Conservation (phyloP, 2,888 invertebrate species). For the Netelia virgata region DNA sequence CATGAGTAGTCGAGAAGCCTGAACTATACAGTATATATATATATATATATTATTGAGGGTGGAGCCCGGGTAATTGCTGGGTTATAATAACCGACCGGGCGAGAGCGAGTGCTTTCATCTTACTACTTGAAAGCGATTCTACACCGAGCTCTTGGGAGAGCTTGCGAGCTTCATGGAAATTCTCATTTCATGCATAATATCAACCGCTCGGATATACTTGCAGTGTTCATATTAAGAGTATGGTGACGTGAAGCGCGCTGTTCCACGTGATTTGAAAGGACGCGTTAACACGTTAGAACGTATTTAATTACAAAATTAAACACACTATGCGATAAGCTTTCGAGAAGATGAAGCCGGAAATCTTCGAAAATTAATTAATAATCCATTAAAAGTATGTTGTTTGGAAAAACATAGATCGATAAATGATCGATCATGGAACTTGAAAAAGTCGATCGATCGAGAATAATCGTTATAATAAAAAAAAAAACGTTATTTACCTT, state of each 20-base stretch:
- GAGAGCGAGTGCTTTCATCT: slow-evolving; percentile 47
- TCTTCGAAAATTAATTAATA: neutral
- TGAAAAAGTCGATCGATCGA: too few relatives aligned
- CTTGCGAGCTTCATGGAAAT: slow-evolving; percentile 41
- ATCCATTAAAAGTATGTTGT: neutral
- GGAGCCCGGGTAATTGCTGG: slow-evolving; percentile 55
- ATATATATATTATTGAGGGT: slow-evolving; percentile 47
- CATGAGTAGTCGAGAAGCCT: neutral
- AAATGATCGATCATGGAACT: too few relatives aligned
- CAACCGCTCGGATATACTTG: slow-evolving; percentile 27
- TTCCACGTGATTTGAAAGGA: slow-evolving; percentile 20
- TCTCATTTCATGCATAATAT: slow-evolving; percentile 41
- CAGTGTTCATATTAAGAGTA: slow-evolving; percentile 27
- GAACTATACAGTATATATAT: slow-evolving; percentile 7
- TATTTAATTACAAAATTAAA: slow-evolving; percentile 3
- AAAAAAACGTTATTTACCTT: too few relatives aligned
- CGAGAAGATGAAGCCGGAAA: neutral
- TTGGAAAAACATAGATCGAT: neutral
- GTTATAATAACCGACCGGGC: slow-evolving; percentile 52
- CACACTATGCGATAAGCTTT: neutral
- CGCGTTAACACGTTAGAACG: neutral
- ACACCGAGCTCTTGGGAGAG: slow-evolving; percentile 32
- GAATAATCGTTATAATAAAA: too few relatives aligned
- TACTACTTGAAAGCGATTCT: slow-evolving; percentile 55
- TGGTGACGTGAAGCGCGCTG: slow-evolving; percentile 9